Percentiles rank a stretch among this genome's conserved stretches.
These are phyloP conservation scores for Tetragnatha montana DNA, from an alignment of 2,888 invertebrate genomes.

Conservation along the genomic window DNA sequence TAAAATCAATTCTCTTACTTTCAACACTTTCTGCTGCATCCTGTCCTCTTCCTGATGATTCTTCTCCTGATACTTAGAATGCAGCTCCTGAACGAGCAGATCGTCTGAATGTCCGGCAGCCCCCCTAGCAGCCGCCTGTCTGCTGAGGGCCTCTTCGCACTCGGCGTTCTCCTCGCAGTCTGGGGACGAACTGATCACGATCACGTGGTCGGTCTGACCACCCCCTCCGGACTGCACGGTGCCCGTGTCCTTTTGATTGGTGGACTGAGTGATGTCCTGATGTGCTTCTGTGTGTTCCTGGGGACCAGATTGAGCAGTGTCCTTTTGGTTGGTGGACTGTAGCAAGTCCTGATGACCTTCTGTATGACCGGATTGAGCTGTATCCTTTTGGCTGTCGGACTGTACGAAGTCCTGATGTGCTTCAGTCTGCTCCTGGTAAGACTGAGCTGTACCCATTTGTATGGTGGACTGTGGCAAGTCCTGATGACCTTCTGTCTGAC, in stretches of 20 bases:
- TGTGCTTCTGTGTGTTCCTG: neutral
- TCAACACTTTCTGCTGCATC: slow-evolving; percentile 22
- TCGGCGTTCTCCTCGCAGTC: slow-evolving; percentile 15
- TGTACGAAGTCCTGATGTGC: neutral
- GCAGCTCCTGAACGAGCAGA: slow-evolving; percentile 12
- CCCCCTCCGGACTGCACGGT: neutral
- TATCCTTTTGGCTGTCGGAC: neutral
- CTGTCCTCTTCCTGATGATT: neutral
- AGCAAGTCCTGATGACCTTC: too few relatives aligned
- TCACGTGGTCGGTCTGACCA: neutral
- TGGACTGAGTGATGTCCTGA: neutral
- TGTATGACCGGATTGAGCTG: neutral
- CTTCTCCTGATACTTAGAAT: neutral
- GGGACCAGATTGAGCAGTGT: too few relatives aligned
- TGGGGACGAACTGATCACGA: slow-evolving; percentile 21
- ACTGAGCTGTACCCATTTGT: too few relatives aligned
- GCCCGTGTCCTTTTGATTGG: neutral
- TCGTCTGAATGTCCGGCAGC: slow-evolving; percentile 11
- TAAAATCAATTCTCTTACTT: slow-evolving; percentile 18
- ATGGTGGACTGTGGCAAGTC: too few relatives aligned
- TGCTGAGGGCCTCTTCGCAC: slow-evolving; percentile 26
- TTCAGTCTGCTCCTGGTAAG: neutral
- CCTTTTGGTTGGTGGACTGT: too few relatives aligned
- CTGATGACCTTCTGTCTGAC: too few relatives aligned
- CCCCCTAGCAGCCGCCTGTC: neutral